phyloP scores from a whole-genome alignment of 2,888 invertebrate species.

The Ethmia dodecea region DNA sequence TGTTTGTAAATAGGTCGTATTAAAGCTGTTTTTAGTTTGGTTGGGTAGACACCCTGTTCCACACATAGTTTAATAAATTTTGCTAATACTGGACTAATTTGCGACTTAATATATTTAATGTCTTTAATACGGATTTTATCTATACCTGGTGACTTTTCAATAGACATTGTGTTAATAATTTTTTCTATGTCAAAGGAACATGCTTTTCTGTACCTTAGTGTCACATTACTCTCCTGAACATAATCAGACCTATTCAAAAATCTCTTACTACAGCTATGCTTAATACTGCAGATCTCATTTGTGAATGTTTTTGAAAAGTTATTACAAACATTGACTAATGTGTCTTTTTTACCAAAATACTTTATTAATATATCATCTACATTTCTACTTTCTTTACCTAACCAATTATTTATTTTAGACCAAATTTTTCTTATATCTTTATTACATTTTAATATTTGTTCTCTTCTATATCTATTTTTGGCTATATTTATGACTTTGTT shows the following conservation, averaged over 20 bases:
- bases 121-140: slow-evolving; percentile 9
- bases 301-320: too few relatives aligned
- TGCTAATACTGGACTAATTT: slow-evolving; percentile 9
- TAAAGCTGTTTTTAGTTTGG: slow-evolving; percentile 8
- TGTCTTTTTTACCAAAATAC: too few relatives aligned
- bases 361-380: too few relatives aligned
- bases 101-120: slow-evolving; percentile 7
- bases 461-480: too few relatives aligned
- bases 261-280: too few relatives aligned
- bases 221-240: not conserved
- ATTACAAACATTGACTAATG: too few relatives aligned
- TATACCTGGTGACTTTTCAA: not conserved
- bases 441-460: too few relatives aligned
- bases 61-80: slow-evolving; percentile 12
- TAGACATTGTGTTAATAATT: not conserved
- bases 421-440: too few relatives aligned
- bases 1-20: slow-evolving; percentile 13
- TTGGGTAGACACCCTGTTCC: slow-evolving; percentile 6
- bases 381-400: too few relatives aligned
- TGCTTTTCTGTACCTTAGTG: not conserved
- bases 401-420: too few relatives aligned
- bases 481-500: too few relatives aligned
- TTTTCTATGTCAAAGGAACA: not conserved
- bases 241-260: not conserved
- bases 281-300: too few relatives aligned